A percentile compares a stretch with the other conserved stretches of the same genome.
These are phyloP conservation scores for Drosophila sp. DNA, from an alignment of 1,140 invertebrate genomes.

Conservation along the genomic window DNA sequence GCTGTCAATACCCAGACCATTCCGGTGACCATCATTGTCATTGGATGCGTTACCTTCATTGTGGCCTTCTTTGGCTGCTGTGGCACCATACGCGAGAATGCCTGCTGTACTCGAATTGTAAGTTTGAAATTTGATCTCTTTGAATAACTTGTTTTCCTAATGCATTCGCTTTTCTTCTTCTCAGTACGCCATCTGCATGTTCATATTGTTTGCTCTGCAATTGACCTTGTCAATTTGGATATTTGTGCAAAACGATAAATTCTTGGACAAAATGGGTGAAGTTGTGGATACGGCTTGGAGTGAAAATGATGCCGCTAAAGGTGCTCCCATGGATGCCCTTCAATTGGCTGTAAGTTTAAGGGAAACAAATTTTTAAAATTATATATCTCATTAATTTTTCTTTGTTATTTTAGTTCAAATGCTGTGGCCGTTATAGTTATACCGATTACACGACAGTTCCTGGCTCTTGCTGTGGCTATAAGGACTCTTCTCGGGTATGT, in stretches of 20 bases:
- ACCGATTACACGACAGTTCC: slow-evolving; percentile 82
- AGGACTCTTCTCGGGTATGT: slow-evolving; percentile 63
- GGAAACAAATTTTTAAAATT: background rate
- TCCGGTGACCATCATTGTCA: slow-evolving; percentile 87
- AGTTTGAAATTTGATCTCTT: slow-evolving; percentile 57
- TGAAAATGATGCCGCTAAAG: slow-evolving; percentile 55
- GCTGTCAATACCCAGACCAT: slow-evolving; percentile 84
- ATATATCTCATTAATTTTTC: background rate
- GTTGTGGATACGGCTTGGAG: slow-evolving; percentile 79
- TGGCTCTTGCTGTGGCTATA: slow-evolving; percentile 82
- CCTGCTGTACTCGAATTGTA: slow-evolving; percentile 91
- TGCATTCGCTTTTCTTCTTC: background rate
- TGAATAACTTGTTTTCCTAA: too few relatives aligned
- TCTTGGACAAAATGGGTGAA: slow-evolving; percentile 82
- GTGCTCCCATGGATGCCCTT: slow-evolving; percentile 63
- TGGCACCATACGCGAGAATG: slow-evolving; percentile 90
- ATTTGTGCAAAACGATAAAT: slow-evolving; percentile 84
- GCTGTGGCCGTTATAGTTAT: slow-evolving; percentile 85
- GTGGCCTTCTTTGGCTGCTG: slow-evolving; percentile 93
- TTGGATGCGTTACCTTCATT: slow-evolving; percentile 89
- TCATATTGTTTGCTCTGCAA: slow-evolving; percentile 87
- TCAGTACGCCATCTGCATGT: slow-evolving; percentile 87
- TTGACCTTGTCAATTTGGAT: slow-evolving; percentile 85
- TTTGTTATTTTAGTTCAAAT: slow-evolving; percentile 84
- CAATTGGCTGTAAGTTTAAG: slow-evolving; percentile 65